Evolutionary conservation across 1,140 invertebrate genomes (phyloP).

Genomic region (Zaprionus lachaisei): DNA sequence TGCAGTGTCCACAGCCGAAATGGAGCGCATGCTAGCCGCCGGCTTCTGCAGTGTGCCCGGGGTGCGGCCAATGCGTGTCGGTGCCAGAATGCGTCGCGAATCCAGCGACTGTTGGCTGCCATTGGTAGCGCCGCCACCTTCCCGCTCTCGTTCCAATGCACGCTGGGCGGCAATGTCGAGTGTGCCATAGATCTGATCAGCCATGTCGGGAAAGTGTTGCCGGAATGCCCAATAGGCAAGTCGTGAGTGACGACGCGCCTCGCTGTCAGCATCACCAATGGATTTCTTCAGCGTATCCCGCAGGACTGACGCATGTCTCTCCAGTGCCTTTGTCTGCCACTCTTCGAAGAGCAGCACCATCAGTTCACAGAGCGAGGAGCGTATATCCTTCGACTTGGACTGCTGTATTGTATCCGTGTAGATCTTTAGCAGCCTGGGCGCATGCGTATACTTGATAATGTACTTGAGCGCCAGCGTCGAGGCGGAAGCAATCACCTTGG

Average conservation of each 20-base stretch:
- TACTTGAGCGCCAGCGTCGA: constrained; percentile 94
- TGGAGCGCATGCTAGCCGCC: constrained; percentile 89
- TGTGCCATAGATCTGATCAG: constrained; percentile 92
- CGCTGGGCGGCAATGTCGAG: constrained; percentile 94
- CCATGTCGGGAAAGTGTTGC: constrained; percentile 95
- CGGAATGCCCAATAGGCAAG: constrained; percentile 96
- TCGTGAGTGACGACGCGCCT: constrained; percentile 91
- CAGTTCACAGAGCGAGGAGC: constrained; percentile 91
- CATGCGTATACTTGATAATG: constrained; percentile 95
- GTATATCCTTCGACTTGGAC: constrained; percentile 97
- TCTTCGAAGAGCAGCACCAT: constrained; percentile 92
- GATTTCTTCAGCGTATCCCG: constrained; percentile 95
- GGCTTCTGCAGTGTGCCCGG: constrained; percentile 71
- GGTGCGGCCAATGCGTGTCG: constrained; percentile 65
- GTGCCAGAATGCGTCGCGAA: constrained; percentile 50
- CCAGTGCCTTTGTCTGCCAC: constrained; percentile 93
- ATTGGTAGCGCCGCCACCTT: constrained; percentile 44
- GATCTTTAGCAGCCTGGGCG: constrained; percentile 93
- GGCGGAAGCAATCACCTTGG: constrained; percentile 97
- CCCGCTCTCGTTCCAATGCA: constrained; percentile 89
- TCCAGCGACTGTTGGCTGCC: constrained; percentile 45
- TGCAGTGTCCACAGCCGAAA: constrained; percentile 96
- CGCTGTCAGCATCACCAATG: constrained; percentile 95
- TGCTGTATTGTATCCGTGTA: constrained; percentile 90
- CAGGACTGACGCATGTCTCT: constrained; percentile 91